Evolutionary conservation across 2,888 invertebrate species (phyloP), one percentile per base, ranked within the genome.

Genomic region (Metalampra italica): DNA sequence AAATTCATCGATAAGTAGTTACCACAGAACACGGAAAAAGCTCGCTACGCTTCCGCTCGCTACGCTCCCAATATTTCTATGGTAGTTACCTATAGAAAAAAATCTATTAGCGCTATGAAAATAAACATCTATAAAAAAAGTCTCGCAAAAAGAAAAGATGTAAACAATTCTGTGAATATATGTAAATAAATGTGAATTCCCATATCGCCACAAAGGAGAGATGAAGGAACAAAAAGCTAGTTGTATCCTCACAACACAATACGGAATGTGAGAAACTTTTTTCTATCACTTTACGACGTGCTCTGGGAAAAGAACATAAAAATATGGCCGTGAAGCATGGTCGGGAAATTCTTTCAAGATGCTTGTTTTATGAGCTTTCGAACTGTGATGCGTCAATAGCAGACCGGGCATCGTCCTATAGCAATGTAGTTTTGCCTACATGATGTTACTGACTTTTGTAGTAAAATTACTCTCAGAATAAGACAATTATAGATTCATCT

Each of bases 171-270:
- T 36, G 29, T 39, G 13, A 39, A 14, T 45, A 30, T n/a, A 45
- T 43, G 22, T 36, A 30, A 45, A 36, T 32, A 37, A 38, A 38
- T 39, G 36, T 41, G 43, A 43, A 29, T 54, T 59, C 59, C 45
- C 61, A 61, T 53, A 52, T 45, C 41, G 32, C 37, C 32, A 49
- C 41, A 50, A 52, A 51, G 50, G 49, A 45, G 42, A 54, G 47
- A 53, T 50, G 50, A 39, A 46, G 54, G 46, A 46, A 47, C 40
- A 61, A 51, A 60, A 60, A 60, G 50, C 60, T 59, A 22, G 5
- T 62, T 57, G 53, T 50, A 57, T 62, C 58, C 60, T 62, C 53
- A 53, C 43, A 46, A 63, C 51, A 80, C 78, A 80, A 79, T 77
- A 60, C 68, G 45, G 56, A 62, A 66, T 64, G 70, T 71, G 71